Conservation (phyloP, 1,140 invertebrate genomes). For the Chymomyza costata region DNA sequence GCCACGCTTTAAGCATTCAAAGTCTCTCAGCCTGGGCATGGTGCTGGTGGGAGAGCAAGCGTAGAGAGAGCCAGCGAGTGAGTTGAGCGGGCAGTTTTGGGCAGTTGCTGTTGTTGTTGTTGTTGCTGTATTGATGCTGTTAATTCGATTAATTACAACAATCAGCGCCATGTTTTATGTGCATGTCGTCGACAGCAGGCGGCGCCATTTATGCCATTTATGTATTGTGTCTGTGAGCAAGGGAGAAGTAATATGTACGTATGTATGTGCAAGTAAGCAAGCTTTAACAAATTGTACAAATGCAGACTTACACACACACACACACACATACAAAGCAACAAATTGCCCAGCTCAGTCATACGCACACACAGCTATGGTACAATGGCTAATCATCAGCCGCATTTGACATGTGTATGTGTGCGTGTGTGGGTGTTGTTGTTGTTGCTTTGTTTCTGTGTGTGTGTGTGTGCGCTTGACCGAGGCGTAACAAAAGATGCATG, state of each 20-base stretch:
- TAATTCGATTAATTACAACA: slow-evolving; percentile 76
- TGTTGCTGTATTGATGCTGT: slow-evolving; percentile 36
- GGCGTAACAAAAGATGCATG: slow-evolving; percentile 15
- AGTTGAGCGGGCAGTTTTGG: too few relatives aligned
- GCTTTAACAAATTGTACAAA: slow-evolving; percentile 55
- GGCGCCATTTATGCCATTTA: too few relatives aligned
- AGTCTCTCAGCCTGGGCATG: slow-evolving; percentile 39
- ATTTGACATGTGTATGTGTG: background rate
- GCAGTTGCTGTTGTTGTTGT: background rate
- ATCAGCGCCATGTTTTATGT: slow-evolving; percentile 73
- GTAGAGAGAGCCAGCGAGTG: slow-evolving; percentile 2
- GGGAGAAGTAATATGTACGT: background rate
- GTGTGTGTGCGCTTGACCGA: background rate
- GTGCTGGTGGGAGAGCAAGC: background rate
- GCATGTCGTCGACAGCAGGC: slow-evolving; percentile 31
- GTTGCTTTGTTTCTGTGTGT: background rate
- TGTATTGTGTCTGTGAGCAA: too few relatives aligned
- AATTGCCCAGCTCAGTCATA: background rate
- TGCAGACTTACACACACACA: background rate
- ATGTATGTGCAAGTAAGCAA: slow-evolving; percentile 22
- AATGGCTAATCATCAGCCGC: slow-evolving; percentile 55
- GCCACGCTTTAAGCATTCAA: slow-evolving; percentile 66
- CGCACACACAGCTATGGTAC: background rate
- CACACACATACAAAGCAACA: background rate
- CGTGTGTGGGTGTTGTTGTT: background rate